Evolutionary conservation across 2,113 vertebrate species (phyloP).

Genomic region (Alosa alosa): DNA sequence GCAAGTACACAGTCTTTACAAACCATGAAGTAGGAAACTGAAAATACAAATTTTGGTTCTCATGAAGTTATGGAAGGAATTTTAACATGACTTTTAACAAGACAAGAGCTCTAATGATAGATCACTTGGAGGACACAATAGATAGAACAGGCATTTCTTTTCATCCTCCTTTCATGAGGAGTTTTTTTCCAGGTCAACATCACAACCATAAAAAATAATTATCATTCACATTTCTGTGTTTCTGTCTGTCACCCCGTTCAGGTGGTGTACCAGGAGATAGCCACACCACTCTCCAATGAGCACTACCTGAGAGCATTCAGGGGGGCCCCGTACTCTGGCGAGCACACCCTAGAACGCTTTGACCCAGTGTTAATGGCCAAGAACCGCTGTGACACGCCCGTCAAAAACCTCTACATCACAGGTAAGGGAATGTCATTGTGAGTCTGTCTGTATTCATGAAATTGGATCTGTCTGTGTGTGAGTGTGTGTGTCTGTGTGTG

Average conservation of each 20-base stretch:
- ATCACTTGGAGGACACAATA: no score
- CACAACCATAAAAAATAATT: no score
- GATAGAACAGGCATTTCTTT: no score
- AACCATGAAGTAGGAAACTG: neutral
- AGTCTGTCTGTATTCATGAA: no score
- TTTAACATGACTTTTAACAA: no score
- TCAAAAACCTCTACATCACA: slow-evolving; percentile 82
- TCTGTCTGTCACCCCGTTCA: slow-evolving; percentile 37
- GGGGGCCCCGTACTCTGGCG: slow-evolving; percentile 80
- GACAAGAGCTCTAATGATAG: no score
- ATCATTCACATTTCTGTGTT: neutral
- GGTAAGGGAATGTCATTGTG: slow-evolving; percentile 58
- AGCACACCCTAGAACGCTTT: slow-evolving; percentile 79
- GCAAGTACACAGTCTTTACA: neutral
- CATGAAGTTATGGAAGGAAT: no score
- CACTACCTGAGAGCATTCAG: slow-evolving; percentile 77
- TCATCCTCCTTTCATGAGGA: no score
- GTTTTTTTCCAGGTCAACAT: no score
- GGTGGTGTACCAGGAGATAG: slow-evolving; percentile 81
- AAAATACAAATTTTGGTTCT: no score
- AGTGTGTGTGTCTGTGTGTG: no score
- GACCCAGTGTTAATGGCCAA: slow-evolving; percentile 65
- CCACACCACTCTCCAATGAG: slow-evolving; percentile 75
- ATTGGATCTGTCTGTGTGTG: neutral
- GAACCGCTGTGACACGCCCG: slow-evolving; percentile 74